phyloP scores from a whole-genome alignment of 2,888 invertebrate species.

The Baccha elongata region DNA sequence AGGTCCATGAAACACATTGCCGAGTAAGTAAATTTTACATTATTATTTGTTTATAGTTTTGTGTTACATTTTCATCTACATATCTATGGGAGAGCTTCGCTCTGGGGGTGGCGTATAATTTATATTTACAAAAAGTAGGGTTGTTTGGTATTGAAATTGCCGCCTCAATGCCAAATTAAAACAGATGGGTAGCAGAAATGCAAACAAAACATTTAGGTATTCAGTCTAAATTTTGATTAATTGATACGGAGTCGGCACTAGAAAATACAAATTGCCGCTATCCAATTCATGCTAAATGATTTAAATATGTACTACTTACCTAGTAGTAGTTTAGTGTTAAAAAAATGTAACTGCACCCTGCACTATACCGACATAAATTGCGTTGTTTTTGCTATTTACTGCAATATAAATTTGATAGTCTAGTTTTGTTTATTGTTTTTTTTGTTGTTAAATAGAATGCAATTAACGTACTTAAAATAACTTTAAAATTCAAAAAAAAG shows the following conservation, averaged over 20 bases:
- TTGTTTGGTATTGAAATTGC: conserved; percentile 12
- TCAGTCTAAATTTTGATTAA: conserved; percentile 2
- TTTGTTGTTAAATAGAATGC: no score
- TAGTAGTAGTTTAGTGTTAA: not conserved
- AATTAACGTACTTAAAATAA: no score
- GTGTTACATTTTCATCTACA: not conserved
- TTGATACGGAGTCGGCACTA: not conserved
- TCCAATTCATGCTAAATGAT: conserved; percentile 22
- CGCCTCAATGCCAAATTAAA: conserved; percentile 7
- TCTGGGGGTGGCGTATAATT: not conserved
- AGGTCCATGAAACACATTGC: conserved; percentile 97
- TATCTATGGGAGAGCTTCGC: not conserved
- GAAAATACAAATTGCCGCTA: conserved; percentile 8
- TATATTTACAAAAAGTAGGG: not conserved
- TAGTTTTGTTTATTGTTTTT: no score
- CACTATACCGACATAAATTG: not conserved
- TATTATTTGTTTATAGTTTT: not conserved
- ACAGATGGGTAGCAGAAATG: not conserved
- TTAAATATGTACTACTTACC: not conserved
- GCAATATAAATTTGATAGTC: no score
- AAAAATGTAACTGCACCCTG: not conserved
- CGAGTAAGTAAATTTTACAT: conserved; percentile 86
- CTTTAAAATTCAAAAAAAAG: no score
- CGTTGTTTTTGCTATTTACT: conserved; percentile 4
- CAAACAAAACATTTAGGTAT: not conserved